A percentile compares a stretch with the other conserved stretches of the same genome.
These are phyloP conservation scores for Chesias legatella DNA, from an alignment of 2,888 invertebrate genomes.

Conservation along the genomic window DNA sequence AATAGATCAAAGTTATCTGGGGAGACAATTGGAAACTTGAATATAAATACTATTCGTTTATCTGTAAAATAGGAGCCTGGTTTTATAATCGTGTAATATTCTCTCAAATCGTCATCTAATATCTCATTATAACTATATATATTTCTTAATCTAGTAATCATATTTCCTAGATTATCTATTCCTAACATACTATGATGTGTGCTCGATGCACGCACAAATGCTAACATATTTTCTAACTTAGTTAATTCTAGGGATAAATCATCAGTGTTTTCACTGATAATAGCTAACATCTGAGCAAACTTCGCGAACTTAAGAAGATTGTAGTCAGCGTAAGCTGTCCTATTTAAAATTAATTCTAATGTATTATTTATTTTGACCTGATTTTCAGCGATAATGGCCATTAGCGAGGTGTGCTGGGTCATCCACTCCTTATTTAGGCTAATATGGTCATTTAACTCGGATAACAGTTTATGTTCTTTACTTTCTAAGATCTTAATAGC, in stretches of 20 bases:
- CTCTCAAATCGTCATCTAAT: no score
- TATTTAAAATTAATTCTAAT: no score
- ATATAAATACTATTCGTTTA: not conserved
- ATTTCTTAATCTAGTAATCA: not conserved
- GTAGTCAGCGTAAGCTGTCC: not conserved
- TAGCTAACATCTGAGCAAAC: no score
- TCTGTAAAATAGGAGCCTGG: not conserved
- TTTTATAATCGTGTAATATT: not conserved
- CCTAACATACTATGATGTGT: no score
- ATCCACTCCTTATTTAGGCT: no score
- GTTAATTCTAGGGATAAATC: not conserved
- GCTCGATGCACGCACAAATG: no score
- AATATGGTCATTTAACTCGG: no score
- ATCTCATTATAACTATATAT: no score
- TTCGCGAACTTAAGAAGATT: conserved; percentile 1
- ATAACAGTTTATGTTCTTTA: no score
- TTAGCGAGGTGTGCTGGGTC: no score
- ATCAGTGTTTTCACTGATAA: not conserved
- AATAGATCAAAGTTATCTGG: not conserved
- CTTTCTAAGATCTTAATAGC: not conserved
- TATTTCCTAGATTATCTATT: not conserved
- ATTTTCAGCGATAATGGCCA: no score
- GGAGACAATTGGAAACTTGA: not conserved
- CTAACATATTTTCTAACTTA: not conserved
- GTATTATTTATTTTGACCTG: no score